phyloP scores from a whole-genome alignment of 1,140 invertebrate species.

The Neodiprion lecontei region DNA sequence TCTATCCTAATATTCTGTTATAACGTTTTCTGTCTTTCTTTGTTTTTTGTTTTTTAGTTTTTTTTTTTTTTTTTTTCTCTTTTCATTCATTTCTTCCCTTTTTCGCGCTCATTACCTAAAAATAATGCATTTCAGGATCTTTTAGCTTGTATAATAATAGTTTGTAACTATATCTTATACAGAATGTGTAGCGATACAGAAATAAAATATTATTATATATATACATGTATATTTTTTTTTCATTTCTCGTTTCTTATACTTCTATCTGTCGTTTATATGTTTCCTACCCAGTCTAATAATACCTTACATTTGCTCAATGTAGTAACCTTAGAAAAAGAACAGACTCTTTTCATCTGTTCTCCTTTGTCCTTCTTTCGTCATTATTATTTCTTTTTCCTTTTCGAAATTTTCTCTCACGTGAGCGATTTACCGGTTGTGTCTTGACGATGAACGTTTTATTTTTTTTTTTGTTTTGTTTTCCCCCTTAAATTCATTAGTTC shows the following conservation, averaged over 20 bases:
- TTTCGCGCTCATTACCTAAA: conserved; percentile 12
- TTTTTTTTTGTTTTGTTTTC: background rate
- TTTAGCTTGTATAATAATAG: conserved; percentile 18
- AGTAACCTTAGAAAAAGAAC: conserved; percentile 35
- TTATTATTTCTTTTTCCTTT: too few species aligned
- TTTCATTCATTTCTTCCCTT: conserved; percentile 3
- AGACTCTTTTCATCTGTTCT: conserved; percentile 27
- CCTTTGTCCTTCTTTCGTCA: too few species aligned
- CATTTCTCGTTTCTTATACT: conserved; percentile 32
- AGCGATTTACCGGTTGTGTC: too few species aligned
- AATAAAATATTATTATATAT: conserved; percentile 16
- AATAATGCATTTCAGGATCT: background rate
- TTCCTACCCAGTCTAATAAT: conserved; percentile 43
- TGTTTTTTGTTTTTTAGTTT: conserved; percentile 12
- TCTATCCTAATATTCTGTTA: conserved; percentile 28
- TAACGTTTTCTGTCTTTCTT: conserved; percentile 15
- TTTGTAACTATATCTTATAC: background rate
- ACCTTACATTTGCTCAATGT: conserved; percentile 34
- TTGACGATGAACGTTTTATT: too few species aligned
- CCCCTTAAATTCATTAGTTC: too few species aligned
- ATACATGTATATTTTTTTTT: background rate
- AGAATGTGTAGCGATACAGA: conserved; percentile 9
- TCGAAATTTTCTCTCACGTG: too few species aligned
- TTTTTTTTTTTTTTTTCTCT: conserved; percentile 13
- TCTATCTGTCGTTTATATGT: conserved; percentile 48